Evolutionary conservation across 2,113 vertebrate genomes (phyloP), one percentile per base, ranked within the genome.

Genomic region (Triplophysa tibetana): DNA sequence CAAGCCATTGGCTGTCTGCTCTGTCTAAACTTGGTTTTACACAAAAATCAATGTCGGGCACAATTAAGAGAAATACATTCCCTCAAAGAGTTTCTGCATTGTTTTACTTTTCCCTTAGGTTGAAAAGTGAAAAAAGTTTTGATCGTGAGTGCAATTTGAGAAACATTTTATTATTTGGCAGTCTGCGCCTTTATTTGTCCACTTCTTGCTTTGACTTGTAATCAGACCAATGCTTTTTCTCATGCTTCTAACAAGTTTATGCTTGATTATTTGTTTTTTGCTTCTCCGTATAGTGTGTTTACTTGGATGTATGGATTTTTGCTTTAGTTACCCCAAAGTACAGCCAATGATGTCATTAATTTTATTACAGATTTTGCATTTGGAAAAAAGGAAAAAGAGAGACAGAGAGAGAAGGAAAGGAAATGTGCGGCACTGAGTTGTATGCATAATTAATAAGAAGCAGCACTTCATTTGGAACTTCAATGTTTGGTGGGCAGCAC

Each of bases 391-490:
- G 78, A 84, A 62, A 81, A 58, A 84, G 64, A 77, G 72, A 74
- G 70, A 75, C 75, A 81, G 78, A 88, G 85, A 83, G 85, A 85
- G 50, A 72, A 64, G 60, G 88, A 92, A 33, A 91, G 91, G 88
- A 92, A 91, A 91, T 92, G 91, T 93, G 89, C 91, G 88, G 91
- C 86, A 89, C 88, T n/a, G 82, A 91, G 88, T 88, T 89, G 89
- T 91, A 94, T 94, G 91, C 92, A 94, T 94, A 94, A 94, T 94
- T 90, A 92, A 93, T 93, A 91, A 91, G 88, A 29, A 88, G 90
- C 75, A 90, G 91, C 90, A 89, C 91, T 93, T 92, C 91, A 91
- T 93, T 91, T 90, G 87, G 89, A 91, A 92, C 90, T 94, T 92
- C 86, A 92, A 91, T 89, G 88, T 92, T 93, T 89, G 88, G 85